Evolutionary conservation across 2,888 invertebrate species (phyloP).

Genomic region (Alviniconcha strummeri): DNA sequence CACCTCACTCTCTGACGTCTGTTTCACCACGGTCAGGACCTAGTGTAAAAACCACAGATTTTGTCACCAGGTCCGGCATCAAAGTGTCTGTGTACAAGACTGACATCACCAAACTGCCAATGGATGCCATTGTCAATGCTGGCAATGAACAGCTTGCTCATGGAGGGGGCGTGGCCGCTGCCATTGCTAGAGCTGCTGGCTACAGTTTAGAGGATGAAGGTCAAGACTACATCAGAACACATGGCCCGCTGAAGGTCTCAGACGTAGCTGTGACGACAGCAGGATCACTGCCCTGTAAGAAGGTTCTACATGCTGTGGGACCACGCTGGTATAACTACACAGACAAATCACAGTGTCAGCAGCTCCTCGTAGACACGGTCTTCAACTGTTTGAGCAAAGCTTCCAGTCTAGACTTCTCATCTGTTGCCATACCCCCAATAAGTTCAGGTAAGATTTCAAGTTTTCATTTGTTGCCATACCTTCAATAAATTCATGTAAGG

Average conservation of each 20-base stretch:
- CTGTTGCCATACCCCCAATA: constrained; percentile 23
- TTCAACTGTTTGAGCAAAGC: constrained; percentile 26
- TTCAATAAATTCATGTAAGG: too few relatives aligned
- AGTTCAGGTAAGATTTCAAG: constrained; percentile 13
- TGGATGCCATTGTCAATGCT: constrained; percentile 41
- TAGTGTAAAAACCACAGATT: background rate
- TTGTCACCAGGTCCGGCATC: background rate
- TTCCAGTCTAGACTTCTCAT: background rate
- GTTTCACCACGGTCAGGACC: background rate
- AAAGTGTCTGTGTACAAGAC: constrained; percentile 27
- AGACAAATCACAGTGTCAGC: constrained; percentile 27
- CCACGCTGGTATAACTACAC: constrained; percentile 36
- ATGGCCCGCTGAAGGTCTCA: constrained; percentile 24
- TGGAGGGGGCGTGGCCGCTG: constrained; percentile 39
- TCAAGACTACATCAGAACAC: background rate
- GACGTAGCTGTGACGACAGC: constrained; percentile 32
- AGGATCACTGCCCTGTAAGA: constrained; percentile 32
- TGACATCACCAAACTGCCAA: constrained; percentile 37
- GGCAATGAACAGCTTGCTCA: constrained; percentile 32
- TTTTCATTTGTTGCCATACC: too few relatives aligned
- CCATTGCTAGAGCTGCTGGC: constrained; percentile 36
- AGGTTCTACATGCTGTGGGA: constrained; percentile 40
- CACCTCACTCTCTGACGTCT: background rate
- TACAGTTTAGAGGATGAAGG: constrained; percentile 28
- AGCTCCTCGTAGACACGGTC: constrained; percentile 13